These are phyloP conservation scores for Hormaphis cornu DNA, from an alignment of 1,140 invertebrate species.

Conservation along the genomic window DNA sequence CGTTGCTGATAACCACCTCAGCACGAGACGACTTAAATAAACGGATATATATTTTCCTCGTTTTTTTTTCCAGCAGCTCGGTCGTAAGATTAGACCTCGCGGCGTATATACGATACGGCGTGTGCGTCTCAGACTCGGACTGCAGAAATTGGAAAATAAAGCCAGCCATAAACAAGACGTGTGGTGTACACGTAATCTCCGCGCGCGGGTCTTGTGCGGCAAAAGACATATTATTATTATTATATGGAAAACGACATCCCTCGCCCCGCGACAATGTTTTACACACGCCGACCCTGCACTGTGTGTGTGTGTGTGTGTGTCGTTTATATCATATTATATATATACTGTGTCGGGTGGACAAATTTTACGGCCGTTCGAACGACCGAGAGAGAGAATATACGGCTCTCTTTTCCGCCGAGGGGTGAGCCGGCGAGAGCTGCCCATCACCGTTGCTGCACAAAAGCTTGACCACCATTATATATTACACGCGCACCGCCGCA, in stretches of 20 bases:
- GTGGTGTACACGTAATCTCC: no score
- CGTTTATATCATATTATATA: no score
- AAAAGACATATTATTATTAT: no score
- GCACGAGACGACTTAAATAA: no score
- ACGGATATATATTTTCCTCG: no score
- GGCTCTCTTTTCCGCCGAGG: background rate
- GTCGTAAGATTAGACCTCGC: background rate
- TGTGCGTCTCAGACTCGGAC: background rate
- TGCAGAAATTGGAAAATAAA: slow-evolving; percentile 27
- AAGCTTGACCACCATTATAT: slow-evolving; percentile 20
- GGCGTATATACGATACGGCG: background rate
- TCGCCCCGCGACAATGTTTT: background rate
- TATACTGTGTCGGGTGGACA: background rate
- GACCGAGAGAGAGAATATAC: slow-evolving; percentile 9
- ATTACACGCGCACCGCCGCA: background rate
- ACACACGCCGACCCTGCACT: no score
- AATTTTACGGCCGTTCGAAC: slow-evolving; percentile 21
- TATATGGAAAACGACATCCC: slow-evolving; percentile 24
- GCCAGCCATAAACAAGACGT: slow-evolving; percentile 17
- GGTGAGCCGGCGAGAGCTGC: background rate
- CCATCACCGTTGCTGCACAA: slow-evolving; percentile 21
- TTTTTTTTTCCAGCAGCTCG: no score
- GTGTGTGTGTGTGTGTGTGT: no score
- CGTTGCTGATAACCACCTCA: no score
- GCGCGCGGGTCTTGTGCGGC: slow-evolving; percentile 10